Conservation (phyloP, 2,797 vertebrate genomes). For the Orestias chungarensis region DNA sequence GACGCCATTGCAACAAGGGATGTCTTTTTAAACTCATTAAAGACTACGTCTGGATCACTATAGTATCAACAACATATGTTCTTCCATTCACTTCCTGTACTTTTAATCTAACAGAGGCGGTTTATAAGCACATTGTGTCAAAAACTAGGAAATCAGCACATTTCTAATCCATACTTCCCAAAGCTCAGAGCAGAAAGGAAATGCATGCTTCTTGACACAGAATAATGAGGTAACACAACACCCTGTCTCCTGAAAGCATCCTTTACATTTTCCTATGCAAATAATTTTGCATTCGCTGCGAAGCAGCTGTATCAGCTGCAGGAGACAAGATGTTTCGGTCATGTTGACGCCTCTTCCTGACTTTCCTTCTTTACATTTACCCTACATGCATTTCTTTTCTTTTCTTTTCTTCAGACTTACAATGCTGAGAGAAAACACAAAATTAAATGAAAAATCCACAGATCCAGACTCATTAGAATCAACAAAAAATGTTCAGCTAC, state of each 20-base stretch:
- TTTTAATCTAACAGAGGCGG: no score
- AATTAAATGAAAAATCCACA: not conserved
- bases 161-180: not conserved
- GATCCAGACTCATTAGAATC: not conserved
- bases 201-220: not conserved
- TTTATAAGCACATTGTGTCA: no score
- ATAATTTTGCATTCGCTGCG: constrained; percentile 78
- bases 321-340: constrained; percentile 56
- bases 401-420: no score
- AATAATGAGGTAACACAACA: constrained; percentile 1
- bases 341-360: constrained; percentile 46
- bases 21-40: not conserved
- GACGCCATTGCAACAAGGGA: not conserved
- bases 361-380: constrained; percentile 58
- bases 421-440: not conserved
- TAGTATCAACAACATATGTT: not conserved
- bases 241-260: constrained; percentile 38
- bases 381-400: constrained; percentile 65
- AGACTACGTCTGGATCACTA: not conserved
- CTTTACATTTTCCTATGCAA: constrained; percentile 80
- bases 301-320: constrained; percentile 40
- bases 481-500: not conserved
- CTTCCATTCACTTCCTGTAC: not conserved
- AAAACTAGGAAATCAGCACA: no score
- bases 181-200: not conserved